phyloP scores from a whole-genome alignment of 2,113 vertebrate genomes.

The Onychorhynchus coronatus region DNA sequence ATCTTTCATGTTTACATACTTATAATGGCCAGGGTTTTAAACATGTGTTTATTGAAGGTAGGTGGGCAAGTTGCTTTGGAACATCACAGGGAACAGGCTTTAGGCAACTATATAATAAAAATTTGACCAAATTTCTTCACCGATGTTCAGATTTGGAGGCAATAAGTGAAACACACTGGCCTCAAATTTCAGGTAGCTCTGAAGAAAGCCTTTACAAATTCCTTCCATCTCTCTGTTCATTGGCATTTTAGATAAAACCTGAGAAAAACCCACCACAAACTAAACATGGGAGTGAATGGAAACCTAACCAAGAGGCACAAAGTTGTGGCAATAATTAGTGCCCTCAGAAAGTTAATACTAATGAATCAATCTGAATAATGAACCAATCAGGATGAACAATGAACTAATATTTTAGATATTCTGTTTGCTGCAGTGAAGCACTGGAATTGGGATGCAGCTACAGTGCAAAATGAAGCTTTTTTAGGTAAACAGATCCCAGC shows the following conservation, averaged over 20 bases:
- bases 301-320: background rate
- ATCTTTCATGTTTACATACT: accelerated
- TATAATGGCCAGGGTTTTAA: background rate
- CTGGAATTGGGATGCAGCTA: background rate
- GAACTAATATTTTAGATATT: background rate
- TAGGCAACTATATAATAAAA: background rate
- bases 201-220: background rate
- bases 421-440: background rate
- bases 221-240: background rate
- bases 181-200: background rate
- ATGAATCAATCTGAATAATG: background rate
- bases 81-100: background rate
- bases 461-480: background rate
- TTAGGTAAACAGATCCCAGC: background rate
- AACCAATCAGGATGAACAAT: background rate
- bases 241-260: background rate
- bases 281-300: background rate
- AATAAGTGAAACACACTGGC: background rate
- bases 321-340: background rate
- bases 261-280: background rate
- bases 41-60: background rate
- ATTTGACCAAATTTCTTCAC: background rate
- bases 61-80: background rate
- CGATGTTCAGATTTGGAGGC: background rate
- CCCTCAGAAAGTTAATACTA: background rate